phyloP scores from a whole-genome alignment of 2,113 vertebrate species.

The Acrocephalus kingi region DNA sequence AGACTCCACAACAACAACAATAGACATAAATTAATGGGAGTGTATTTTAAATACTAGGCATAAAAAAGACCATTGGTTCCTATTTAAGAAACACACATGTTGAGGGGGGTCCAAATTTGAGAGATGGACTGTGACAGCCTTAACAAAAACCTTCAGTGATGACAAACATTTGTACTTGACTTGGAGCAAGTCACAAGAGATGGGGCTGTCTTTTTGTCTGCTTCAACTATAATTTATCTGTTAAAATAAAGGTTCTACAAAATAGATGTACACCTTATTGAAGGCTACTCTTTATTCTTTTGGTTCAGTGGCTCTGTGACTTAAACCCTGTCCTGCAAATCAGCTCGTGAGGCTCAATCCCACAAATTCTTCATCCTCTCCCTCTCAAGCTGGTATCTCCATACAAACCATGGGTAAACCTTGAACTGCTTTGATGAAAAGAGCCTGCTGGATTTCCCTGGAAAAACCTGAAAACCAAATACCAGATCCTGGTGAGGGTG shows the following conservation, averaged over 20 bases:
- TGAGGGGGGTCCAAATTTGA: background rate
- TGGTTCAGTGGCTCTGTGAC: background rate
- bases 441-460: background rate
- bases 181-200: background rate
- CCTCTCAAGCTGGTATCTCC: background rate
- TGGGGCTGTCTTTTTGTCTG: background rate
- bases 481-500: background rate
- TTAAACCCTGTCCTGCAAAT: background rate
- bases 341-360: background rate
- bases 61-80: background rate
- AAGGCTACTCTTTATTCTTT: background rate
- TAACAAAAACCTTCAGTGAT: background rate
- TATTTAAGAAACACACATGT: background rate
- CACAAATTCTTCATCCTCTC: background rate
- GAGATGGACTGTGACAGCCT: background rate
- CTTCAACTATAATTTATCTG: background rate
- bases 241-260: background rate
- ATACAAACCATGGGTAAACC: fast-evolving
- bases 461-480: background rate
- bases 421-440: background rate
- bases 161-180: background rate
- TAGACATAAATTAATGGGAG: background rate
- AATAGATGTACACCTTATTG: background rate
- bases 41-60: background rate
- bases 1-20: background rate